Base-by-base conservation (phyloP, 2,888 invertebrate species). In the Willowsia nigromaculata region DNA sequence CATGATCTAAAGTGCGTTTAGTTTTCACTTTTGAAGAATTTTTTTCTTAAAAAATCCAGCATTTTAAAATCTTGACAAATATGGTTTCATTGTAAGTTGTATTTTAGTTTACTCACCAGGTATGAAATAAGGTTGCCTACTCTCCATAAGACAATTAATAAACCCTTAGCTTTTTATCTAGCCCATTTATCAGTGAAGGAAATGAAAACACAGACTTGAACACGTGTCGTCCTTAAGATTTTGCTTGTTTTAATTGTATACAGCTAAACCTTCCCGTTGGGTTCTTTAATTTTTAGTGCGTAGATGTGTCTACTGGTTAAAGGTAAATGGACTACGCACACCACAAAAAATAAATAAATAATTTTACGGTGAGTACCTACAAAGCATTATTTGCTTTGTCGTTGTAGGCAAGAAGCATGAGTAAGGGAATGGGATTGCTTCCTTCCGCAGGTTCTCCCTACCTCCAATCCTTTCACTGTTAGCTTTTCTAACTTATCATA, bases 191-290 rank as follows among this genome's bases (percentile, higher is more conserved):
- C 81, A 81, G 1, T 37, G 40, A 56, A n/a, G 56, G 40, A 59
- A 62, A 59, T 59, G 59, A 59, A 56, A 47, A 81, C 25, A 43
- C 40, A 81, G 22, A 81, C 81, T 62, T 18, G 62, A 40, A 81
- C 81, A 81, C 81, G 81, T 81, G 81, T n/a, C n/a, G n/a, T 81
- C 68, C 68, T 37, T 37, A 68, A 37, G 37, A n/a, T 37, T 68
- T 25, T 22, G 81, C 59, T 15, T 59, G 43, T 22, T 80, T 47
- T 47, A 30, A 56, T 56, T 62, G 62, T 27, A 18, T n/a, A 30
- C 13, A 62, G 11, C 11, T 15, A 62, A 62, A 30, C 62, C 62
- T 13, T 62, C 62, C 30, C 4, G 22, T 56, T 56, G 11, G 37
- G 15, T 11, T 22, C 22, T 18, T 22, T 22, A 4, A 22, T 22